Base-by-base conservation (phyloP, 2,113 vertebrate species). In the Atherinomorus stipes region DNA sequence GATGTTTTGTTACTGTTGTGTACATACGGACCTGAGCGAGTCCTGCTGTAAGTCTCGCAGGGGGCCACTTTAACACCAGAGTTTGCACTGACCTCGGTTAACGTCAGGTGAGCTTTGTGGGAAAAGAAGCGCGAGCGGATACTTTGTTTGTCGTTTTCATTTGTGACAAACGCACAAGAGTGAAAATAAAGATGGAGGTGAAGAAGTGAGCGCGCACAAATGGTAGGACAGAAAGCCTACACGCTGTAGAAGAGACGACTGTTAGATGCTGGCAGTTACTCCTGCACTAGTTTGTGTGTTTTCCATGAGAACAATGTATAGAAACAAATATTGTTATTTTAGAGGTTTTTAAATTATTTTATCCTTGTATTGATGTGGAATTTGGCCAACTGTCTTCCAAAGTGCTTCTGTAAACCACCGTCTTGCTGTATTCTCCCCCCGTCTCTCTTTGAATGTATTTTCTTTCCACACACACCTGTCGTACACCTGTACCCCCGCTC, bases 301-400 rank as follows among this genome's bases (percentile, higher is more conserved):
- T 45, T 34, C 51, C 42, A n/a, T 75, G 23, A 71, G 40, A 59
- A 76, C 44, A 57, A 53, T 61, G 54, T 54, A 38, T 34, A 38
- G 52, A 28, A 67, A 78, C 63, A 49, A 21, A 49, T 64, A 13
- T 50, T 51, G 23, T 71, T 77, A 18, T 73, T 72, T 80, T 72
- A 53, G 59, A 70, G 63, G 13, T 52, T 88, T 85, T 86, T 80
- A 85, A 90, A 74, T 72, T 25, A 53, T 74, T 63, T 42, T 71
- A 54, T 37, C 26, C 57, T 72, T 0, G 9, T 62, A 2, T 56
- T 68, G 34, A 50, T 79, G 59, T 84, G 59, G 58, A 52, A 60
- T 62, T 68, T 37, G 18, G 16, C 2, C 11, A 0, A 45, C 9
- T 25, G 82, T 90, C 81, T 89, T 88, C 85, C 80, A 54, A 53